Evolutionary conservation across 2,113 vertebrate genomes (phyloP).

Genomic region (Phoxinus phoxinus): DNA sequence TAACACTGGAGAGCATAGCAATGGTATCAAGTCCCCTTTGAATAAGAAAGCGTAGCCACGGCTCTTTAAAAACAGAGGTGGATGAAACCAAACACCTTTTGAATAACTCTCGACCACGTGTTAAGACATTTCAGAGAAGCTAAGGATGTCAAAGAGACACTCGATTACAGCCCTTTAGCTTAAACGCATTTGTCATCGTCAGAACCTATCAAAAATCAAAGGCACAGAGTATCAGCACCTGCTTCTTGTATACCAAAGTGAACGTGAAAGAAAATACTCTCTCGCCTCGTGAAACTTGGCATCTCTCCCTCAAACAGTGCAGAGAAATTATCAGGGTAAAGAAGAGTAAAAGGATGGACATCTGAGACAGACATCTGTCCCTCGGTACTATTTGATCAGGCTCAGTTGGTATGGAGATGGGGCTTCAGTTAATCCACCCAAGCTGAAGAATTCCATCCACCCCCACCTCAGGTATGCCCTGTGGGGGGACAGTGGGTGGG

Average conservation of each 20-base stretch:
- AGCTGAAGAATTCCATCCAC: slow-evolving; percentile 52
- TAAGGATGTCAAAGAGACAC: slow-evolving; percentile 23
- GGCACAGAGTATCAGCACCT: slow-evolving; percentile 35
- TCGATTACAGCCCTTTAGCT: slow-evolving; percentile 36
- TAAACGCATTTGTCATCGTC: slow-evolving; percentile 11
- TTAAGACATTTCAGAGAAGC: not conserved
- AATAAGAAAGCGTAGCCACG: slow-evolving; percentile 57
- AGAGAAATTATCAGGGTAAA: slow-evolving; percentile 28
- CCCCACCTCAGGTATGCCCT: slow-evolving; percentile 58
- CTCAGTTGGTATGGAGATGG: slow-evolving; percentile 58
- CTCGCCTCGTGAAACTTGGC: slow-evolving; percentile 6
- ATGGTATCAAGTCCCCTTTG: not conserved
- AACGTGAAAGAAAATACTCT: slow-evolving; percentile 26
- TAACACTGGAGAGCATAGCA: slow-evolving; percentile 7
- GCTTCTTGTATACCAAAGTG: slow-evolving; percentile 20
- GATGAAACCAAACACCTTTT: slow-evolving; percentile 72
- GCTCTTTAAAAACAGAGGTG: slow-evolving; percentile 61
- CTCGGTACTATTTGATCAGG: slow-evolving; percentile 60
- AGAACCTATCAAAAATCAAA: slow-evolving; percentile 27
- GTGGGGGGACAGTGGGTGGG: slow-evolving; percentile 52
- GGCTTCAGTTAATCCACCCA: slow-evolving; percentile 58
- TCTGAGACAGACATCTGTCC: slow-evolving; percentile 60
- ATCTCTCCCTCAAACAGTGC: not conserved
- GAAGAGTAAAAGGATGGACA: slow-evolving; percentile 35
- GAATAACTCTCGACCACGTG: slow-evolving; percentile 60